phyloP scores from a whole-genome alignment of 2,888 invertebrate genomes.

The Ochropleura leucogaster region DNA sequence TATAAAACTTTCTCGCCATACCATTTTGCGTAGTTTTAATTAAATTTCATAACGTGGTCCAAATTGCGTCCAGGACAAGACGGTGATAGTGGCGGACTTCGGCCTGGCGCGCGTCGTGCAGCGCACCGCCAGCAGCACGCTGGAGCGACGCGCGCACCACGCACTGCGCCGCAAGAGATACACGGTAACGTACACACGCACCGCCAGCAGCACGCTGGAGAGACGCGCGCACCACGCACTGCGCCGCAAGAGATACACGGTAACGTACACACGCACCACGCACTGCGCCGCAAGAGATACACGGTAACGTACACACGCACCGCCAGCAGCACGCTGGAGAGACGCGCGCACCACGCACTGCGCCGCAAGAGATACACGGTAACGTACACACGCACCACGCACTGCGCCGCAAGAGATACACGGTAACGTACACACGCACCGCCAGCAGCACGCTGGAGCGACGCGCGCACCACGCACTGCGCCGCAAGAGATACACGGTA shows the following conservation, averaged over 20 bases:
- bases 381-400: not conserved
- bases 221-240: conserved; percentile 36
- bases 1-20: too few species aligned
- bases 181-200: conserved; percentile 4
- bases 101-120: conserved; percentile 96
- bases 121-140: conserved; percentile 84
- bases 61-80: conserved; percentile 92
- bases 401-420: too few species aligned
- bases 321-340: conserved; percentile 80
- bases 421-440: conserved; percentile 73
- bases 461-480: not conserved
- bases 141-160: conserved; percentile 64
- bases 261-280: not conserved
- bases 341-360: conserved; percentile 30
- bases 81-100: conserved; percentile 98
- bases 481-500: not conserved
- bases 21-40: too few species aligned
- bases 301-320: conserved; percentile 73
- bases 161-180: too few species aligned
- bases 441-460: conserved; percentile 81
- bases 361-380: not conserved
- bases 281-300: too few species aligned
- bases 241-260: too few species aligned
- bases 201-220: conserved; percentile 81
- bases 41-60: too few species aligned